Evolutionary conservation across 2,888 invertebrate genomes (phyloP).

Genomic region (Melanargia galathea): DNA sequence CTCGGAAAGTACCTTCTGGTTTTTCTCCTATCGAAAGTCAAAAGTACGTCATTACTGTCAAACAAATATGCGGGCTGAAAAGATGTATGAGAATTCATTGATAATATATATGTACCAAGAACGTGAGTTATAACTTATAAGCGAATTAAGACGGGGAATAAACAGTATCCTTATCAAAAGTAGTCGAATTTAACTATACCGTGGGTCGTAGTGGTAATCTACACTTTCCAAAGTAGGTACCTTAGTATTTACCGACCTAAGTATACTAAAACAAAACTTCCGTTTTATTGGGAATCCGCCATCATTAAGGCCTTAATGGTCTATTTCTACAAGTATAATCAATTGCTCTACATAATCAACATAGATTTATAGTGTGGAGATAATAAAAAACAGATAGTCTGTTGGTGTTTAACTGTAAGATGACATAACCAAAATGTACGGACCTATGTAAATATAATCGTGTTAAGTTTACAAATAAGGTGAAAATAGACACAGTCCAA

Average conservation of each 20-base stretch:
- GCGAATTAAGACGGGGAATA: background rate
- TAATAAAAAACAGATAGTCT: too few species aligned
- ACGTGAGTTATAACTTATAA: background rate
- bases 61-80: too few species aligned
- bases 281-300: slow-evolving; percentile 31
- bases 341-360: slow-evolving; percentile 11
- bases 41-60: too few species aligned
- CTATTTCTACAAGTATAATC: background rate
- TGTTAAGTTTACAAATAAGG: too few species aligned
- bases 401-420: too few species aligned
- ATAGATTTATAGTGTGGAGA: too few species aligned
- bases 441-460: too few species aligned
- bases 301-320: slow-evolving; percentile 9
- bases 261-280: slow-evolving; percentile 40
- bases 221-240: background rate
- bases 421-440: too few species aligned
- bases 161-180: background rate
- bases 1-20: too few species aligned
- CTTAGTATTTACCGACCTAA: background rate
- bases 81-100: too few species aligned
- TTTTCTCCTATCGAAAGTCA: too few species aligned
- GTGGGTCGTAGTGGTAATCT: background rate
- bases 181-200: background rate
- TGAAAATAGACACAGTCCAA: background rate
- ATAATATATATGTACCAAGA: too few species aligned